These are phyloP conservation scores for Microcebus murinus DNA, from an alignment of 2,113 vertebrate species.

Conservation along the genomic window DNA sequence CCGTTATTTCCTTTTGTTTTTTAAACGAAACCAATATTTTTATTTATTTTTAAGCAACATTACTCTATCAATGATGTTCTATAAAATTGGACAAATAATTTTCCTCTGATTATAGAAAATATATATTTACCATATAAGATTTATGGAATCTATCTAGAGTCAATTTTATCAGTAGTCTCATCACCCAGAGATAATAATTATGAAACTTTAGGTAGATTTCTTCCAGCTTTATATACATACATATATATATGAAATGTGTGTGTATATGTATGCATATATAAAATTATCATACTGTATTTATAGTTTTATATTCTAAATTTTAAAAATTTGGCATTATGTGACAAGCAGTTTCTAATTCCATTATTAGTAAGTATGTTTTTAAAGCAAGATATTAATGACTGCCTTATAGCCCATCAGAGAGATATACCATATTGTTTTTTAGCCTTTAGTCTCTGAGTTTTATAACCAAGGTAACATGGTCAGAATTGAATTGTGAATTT, in stretches of 20 bases:
- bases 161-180: neutral
- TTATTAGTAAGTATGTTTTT: neutral
- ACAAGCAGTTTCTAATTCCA: slow-evolving; percentile 19
- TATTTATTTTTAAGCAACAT: slow-evolving; percentile 18
- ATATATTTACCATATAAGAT: neutral
- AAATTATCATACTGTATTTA: neutral
- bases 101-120: neutral
- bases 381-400: neutral
- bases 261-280: neutral
- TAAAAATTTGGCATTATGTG: neutral
- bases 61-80: neutral
- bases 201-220: slow-evolving; percentile 9
- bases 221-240: neutral
- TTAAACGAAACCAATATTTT: neutral
- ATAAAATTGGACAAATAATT: neutral
- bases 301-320: neutral
- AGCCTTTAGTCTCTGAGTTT: neutral
- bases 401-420: neutral
- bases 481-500: neutral
- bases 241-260: neutral
- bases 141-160: neutral
- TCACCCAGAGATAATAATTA: neutral
- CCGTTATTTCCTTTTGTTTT: neutral
- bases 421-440: neutral
- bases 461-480: neutral